phyloP scores from a whole-genome alignment of 1,140 invertebrate species.

The Ptiloglossa arizonensis region DNA sequence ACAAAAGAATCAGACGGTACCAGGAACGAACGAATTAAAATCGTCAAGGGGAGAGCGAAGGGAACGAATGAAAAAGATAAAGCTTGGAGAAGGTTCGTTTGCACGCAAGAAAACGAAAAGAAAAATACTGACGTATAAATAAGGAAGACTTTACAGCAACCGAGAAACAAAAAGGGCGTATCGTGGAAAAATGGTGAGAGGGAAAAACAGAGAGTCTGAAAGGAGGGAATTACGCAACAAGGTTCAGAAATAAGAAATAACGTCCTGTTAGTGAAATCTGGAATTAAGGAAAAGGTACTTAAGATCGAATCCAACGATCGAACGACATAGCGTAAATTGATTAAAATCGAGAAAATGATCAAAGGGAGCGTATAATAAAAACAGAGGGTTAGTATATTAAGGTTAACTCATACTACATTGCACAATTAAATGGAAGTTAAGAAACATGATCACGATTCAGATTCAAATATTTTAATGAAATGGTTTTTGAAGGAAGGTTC shows the following conservation, averaged over 20 bases:
- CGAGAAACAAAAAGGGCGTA: neutral
- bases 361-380: too few relatives aligned
- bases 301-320: too few relatives aligned
- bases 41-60: neutral
- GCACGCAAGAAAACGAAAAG: neutral
- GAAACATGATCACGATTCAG: too few relatives aligned
- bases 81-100: neutral
- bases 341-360: too few relatives aligned
- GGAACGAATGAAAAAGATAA: neutral
- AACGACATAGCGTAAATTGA: too few relatives aligned
- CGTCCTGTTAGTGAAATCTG: too few relatives aligned
- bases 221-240: neutral
- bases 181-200: neutral
- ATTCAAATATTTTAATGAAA: too few relatives aligned
- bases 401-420: too few relatives aligned
- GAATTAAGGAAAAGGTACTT: too few relatives aligned
- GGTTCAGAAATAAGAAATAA: neutral
- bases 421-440: too few relatives aligned
- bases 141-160: neutral
- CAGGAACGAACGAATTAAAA: constrained; percentile 3
- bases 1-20: neutral
- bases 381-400: too few relatives aligned
- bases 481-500: too few relatives aligned
- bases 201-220: neutral
- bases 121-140: neutral